Evolutionary conservation across 2,113 vertebrate species (phyloP), one percentile per base, ranked within the genome.

Genomic region (Siniperca chuatsi): DNA sequence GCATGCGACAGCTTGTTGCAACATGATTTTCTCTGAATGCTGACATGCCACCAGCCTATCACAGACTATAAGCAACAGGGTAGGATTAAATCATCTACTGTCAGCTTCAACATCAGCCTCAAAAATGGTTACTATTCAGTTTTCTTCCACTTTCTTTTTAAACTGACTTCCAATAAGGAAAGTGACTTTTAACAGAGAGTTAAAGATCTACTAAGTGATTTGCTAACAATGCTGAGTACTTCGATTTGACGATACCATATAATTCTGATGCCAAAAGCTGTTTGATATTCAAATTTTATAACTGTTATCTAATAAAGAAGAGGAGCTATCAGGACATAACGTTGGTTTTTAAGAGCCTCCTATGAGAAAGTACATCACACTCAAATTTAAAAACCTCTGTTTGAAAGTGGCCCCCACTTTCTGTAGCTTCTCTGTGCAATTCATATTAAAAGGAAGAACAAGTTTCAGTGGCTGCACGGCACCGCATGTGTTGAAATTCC

Each of bases 21-120:
- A 81, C 82, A 82, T 3, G 33, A 80, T 50, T 75, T 73, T 55
- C 48, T 79, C 16, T 75, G 68, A 81, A 42, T 37, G 50, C 81
- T 64, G 42, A 74, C 69, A 62, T 6, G 10, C 16, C 60, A 61
- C 64, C 60, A 25, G 21, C 48, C 35, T 0, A 15, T 66, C 80
- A 60, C 44, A 1, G 52, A 48, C 72, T 4, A 2, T 1, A 16
- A 52, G 29, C 62, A 66, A 6, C 52, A 13, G 29, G 23, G 68
- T 4, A 11, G 33, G n/a, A 75, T 64, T 61, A 16, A 79, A 50
- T 75, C 73, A 67, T 85, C 66, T 52, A 7, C 71, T 65, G 54
- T 67, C 44, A 33, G 44, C 46, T 50, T 68, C 81, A 23, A n/a
- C 48, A 64, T 23, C 29, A 6, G 8, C 21, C 29, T 42, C 11